Evolutionary conservation across 2,797 vertebrate species (phyloP).

Genomic region (Coreius guichenoti): DNA sequence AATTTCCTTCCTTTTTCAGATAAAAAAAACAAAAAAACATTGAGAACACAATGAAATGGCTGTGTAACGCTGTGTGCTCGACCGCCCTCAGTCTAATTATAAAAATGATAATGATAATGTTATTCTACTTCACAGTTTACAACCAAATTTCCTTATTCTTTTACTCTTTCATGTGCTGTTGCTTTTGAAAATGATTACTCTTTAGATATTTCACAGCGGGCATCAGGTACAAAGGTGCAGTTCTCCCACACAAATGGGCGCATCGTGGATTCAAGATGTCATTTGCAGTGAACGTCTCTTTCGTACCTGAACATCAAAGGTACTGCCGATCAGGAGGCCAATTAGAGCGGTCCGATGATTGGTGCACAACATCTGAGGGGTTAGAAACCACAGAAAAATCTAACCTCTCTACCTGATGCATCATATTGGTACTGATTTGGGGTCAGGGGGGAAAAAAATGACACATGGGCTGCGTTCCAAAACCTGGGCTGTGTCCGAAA

Average conservation of each 20-base stretch:
- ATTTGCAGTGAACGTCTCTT: constrained; percentile 23
- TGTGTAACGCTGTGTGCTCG: neutral
- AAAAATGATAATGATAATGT: constrained; percentile 37
- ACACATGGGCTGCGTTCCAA: neutral
- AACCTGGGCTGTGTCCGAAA: neutral
- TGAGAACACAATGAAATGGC: constrained; percentile 5
- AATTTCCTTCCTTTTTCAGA: constrained; percentile 5
- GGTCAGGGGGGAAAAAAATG: neutral
- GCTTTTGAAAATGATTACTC: constrained; percentile 21
- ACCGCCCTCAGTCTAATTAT: constrained; percentile 23
- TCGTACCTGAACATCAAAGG: constrained; percentile 43
- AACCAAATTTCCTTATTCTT: constrained; percentile 7
- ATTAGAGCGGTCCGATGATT: constrained; percentile 31
- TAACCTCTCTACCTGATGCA: neutral
- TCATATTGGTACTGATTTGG: constrained; percentile 2
- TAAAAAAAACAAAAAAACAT: neutral
- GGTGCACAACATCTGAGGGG: constrained; percentile 19
- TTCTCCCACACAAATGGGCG: constrained; percentile 23
- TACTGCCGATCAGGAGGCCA: constrained; percentile 43
- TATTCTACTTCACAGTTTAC: constrained; percentile 35
- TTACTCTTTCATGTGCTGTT: constrained; percentile 30
- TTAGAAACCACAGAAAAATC: neutral
- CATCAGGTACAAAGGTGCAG: constrained; percentile 21
- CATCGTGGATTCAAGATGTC: neutral
- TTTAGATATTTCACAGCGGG: constrained; percentile 29